Conservation (phyloP, 1,140 invertebrate species). For the Sinella curviseta region DNA sequence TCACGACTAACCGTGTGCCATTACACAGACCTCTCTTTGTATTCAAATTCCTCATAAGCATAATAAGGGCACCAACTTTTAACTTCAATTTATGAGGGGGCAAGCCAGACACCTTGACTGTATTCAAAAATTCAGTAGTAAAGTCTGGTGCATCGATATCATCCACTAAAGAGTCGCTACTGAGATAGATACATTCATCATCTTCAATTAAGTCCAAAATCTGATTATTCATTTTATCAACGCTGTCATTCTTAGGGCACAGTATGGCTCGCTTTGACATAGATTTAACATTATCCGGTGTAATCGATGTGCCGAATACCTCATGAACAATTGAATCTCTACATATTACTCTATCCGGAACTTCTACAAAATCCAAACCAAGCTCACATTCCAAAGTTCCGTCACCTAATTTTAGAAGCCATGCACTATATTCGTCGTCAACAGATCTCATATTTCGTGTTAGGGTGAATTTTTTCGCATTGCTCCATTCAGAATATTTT, state of each 20-base stretch:
- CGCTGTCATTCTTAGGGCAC: conserved; percentile 36
- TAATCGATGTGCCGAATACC: neutral
- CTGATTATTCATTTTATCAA: conserved; percentile 25
- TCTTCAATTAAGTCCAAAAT: conserved; percentile 3
- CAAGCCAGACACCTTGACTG: conserved; percentile 51
- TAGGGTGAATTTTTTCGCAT: neutral
- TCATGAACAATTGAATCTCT: neutral
- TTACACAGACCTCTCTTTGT: conserved; percentile 52
- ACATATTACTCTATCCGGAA: neutral
- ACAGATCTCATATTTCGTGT: neutral
- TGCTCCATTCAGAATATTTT: conserved; percentile 35
- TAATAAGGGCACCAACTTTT: conserved; percentile 53
- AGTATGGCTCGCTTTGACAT: conserved; percentile 28
- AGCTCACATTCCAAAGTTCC: neutral
- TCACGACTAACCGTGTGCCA: conserved; percentile 52
- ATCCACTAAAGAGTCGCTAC: no score
- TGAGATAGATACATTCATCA: conserved; percentile 3
- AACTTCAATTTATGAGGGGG: conserved; percentile 55
- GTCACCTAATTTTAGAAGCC: conserved; percentile 14
- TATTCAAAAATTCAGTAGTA: conserved; percentile 54
- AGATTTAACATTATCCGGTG: neutral
- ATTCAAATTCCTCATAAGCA: conserved; percentile 55
- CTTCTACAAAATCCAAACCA: neutral
- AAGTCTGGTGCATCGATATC: conserved; percentile 46
- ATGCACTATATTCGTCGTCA: conserved; percentile 7